Evolutionary conservation across 2,888 invertebrate genomes (phyloP).

Genomic region (Drosophila multiciliata): DNA sequence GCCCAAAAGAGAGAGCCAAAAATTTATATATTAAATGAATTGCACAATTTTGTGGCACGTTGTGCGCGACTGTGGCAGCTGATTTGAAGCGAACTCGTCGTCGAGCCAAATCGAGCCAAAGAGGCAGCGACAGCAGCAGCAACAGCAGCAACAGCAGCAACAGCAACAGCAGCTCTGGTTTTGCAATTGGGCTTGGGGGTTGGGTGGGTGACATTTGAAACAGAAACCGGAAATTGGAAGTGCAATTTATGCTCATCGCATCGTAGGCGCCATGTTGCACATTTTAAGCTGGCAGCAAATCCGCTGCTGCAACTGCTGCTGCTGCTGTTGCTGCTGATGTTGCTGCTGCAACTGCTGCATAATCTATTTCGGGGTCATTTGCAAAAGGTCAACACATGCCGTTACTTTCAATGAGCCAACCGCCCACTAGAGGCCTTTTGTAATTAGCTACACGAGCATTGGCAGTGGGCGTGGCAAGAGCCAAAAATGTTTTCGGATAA

Average conservation of each 20-base stretch:
- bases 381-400: conserved; percentile 72
- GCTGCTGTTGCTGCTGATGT: conserved; percentile 17
- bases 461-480: conserved; percentile 13
- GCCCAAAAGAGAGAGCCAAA: conserved; percentile 25
- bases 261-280: conserved; percentile 63
- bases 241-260: conserved; percentile 74
- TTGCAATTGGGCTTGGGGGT: conserved; percentile 3
- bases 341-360: conserved; percentile 48
- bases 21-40: conserved; percentile 69
- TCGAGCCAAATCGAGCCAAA: conserved; percentile 43
- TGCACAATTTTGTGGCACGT: conserved; percentile 71
- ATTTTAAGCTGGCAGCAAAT: conserved; percentile 40
- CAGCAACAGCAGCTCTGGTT: not conserved
- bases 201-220: conserved; percentile 66
- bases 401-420: conserved; percentile 56
- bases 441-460: conserved; percentile 32
- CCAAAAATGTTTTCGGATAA: conserved; percentile 45
- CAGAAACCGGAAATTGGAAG: conserved; percentile 75
- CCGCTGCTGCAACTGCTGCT: conserved; percentile 32
- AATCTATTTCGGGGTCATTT: conserved; percentile 74
- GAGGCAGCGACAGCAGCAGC: conserved; percentile 1
- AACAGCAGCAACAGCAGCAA: not conserved
- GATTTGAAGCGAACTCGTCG: conserved; percentile 47
- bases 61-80: conserved; percentile 48
- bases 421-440: conserved; percentile 34